These are phyloP conservation scores for Brachionus manjavacas DNA, from an alignment of 1,140 invertebrate genomes.

Conservation along the genomic window DNA sequence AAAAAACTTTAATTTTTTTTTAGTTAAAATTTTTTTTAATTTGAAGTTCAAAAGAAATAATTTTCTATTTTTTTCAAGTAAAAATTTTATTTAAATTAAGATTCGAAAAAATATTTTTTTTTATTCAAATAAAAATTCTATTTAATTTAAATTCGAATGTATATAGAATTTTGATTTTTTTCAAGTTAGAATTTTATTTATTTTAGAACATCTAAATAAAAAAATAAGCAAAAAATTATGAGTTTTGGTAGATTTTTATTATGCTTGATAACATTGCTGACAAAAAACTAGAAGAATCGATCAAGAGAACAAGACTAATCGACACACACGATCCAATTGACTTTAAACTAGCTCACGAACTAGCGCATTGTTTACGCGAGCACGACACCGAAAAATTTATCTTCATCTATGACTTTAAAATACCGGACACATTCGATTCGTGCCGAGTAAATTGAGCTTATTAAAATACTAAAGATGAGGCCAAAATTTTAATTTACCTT, in stretches of 20 bases:
- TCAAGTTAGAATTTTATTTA: no score
- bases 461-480: not conserved
- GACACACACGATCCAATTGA: not conserved
- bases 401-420: conserved; percentile 3
- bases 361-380: conserved; percentile 14
- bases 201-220: no score
- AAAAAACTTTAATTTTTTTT: no score
- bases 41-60: no score
- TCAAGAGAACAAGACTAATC: not conserved
- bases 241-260: not conserved
- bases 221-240: no score
- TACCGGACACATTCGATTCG: not conserved
- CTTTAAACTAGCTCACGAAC: not conserved
- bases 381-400: conserved; percentile 23
- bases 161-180: no score
- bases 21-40: no score
- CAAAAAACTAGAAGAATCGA: not conserved
- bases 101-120: no score
- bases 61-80: no score
- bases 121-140: no score
- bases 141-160: no score
- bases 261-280: not conserved
- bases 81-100: no score
- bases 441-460: not conserved
- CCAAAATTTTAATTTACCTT: not conserved